phyloP scores from a whole-genome alignment of 2,797 vertebrate genomes.

The Siniperca scherzeri region DNA sequence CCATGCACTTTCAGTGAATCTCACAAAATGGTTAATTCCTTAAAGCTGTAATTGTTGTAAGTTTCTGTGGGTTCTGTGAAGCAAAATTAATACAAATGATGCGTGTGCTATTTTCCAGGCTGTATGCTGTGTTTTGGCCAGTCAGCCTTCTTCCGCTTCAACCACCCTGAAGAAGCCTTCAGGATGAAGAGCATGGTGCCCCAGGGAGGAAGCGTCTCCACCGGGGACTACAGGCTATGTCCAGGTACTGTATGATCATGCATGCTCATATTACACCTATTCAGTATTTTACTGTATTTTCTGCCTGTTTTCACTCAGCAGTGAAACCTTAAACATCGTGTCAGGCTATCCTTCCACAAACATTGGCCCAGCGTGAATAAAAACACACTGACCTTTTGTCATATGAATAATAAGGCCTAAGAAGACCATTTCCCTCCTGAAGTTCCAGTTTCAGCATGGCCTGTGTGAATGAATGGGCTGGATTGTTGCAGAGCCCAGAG shows the following conservation, averaged over 20 bases:
- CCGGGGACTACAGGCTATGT: constrained; percentile 72
- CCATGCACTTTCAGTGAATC: not conserved
- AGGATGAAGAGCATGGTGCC: constrained; percentile 98
- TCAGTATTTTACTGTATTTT: constrained; percentile 13
- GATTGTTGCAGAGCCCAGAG: constrained; percentile 44
- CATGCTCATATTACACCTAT: not conserved
- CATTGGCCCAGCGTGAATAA: constrained; percentile 21
- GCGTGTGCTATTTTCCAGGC: constrained; percentile 82
- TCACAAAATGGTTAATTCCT: not conserved
- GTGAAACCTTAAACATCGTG: not conserved
- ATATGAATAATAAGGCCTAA: constrained; percentile 20
- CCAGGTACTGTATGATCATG: constrained; percentile 83
- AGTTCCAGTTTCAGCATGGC: constrained; percentile 30
- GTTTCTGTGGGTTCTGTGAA: not conserved
- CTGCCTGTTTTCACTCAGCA: constrained; percentile 18
- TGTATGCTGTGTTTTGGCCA: constrained; percentile 98
- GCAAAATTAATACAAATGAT: not conserved
- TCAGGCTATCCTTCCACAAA: constrained; percentile 9
- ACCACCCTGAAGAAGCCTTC: constrained; percentile 96
- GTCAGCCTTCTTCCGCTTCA: constrained; percentile 95
- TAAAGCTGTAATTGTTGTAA: not conserved
- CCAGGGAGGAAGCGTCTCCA: constrained; percentile 73
- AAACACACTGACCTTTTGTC: constrained; percentile 45
- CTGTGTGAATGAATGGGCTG: constrained; percentile 48
- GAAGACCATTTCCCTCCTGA: constrained; percentile 7